Conservation (phyloP, 2,113 vertebrate species). For the Heteronetta atricapilla region DNA sequence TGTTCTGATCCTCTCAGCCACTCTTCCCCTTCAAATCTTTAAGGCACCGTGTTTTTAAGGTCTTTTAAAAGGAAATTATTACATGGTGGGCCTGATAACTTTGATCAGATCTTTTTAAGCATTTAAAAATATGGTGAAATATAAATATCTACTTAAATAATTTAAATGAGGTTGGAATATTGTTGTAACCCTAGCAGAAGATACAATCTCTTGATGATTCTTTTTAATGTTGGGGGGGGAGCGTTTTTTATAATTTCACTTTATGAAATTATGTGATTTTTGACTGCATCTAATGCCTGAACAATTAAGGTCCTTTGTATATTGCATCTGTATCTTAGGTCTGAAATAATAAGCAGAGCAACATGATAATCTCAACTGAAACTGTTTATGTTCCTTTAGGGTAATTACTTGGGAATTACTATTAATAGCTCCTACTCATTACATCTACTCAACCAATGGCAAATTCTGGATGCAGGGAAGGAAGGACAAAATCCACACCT, state of each 20-base stretch:
- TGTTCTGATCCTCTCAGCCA: background rate
- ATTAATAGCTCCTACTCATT: background rate
- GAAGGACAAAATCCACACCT: background rate
- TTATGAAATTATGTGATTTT: background rate
- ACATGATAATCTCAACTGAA: slow-evolving; percentile 1
- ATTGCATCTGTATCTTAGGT: background rate
- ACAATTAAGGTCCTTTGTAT: background rate
- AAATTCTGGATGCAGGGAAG: background rate
- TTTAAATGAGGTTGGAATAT: background rate
- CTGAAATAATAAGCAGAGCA: background rate
- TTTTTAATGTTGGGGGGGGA: background rate
- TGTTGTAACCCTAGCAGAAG: background rate
- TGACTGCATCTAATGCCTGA: background rate
- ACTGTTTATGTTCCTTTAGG: background rate
- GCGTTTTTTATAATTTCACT: background rate
- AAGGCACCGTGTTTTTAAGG: background rate
- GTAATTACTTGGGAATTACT: background rate
- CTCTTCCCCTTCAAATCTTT: background rate
- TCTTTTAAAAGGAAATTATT: background rate
- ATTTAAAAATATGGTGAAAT: background rate
- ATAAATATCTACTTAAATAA: background rate
- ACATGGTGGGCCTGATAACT: background rate
- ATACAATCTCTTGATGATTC: background rate
- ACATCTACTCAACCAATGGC: background rate
- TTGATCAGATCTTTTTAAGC: background rate